Evolutionary conservation across 2,797 vertebrate species (phyloP), one percentile per base, ranked within the genome.

Genomic region (Toxotes lorentzi): DNA sequence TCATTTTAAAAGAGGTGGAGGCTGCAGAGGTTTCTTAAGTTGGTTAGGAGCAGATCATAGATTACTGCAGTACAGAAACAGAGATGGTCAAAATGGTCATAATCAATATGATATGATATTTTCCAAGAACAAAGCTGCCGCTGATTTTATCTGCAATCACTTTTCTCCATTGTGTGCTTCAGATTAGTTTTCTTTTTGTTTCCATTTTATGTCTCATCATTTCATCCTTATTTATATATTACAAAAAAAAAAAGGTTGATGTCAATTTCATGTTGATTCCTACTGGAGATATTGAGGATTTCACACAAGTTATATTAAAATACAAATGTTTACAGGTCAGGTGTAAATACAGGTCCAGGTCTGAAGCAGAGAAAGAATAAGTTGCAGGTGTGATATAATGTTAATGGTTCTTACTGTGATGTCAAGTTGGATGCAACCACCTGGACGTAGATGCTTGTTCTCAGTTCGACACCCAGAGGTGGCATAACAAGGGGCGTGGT

Each of bases 351-450:
- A 1, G 50, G 50, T 66, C 21, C 51, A 66, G 43, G 23, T 78
- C 30, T 70, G 38, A 79, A 34, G 6, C 24, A 68, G 16, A 66
- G 24, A 34, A 41, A 50, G 34, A 24, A 51, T 38, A 66, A 17
- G 9, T 21, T 69, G n/a, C 50, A 47, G 59, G 32, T 27, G 32
- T 69, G 13, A 16, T 43, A 9, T 78, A 57, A 54, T 7, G n/a
- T 54, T 24, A 75, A 76, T 34, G 35, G 43, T 43, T 88, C 92
- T 91, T 92, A 95, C 95, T 94, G 93, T 53, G 90, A 83, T 10
- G 94, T 95, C 79, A 96, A 73, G 80, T 94, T 96, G 78, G 86
- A 85, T 45, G 94, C 94, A 57, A 58, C 83, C 62, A 95, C 93
- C 82, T 95, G 88, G 27, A 95, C 89, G 1, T 86, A 94, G 70